Base-by-base conservation (phyloP, 2,113 vertebrate species). In the Macaca mulatta region DNA sequence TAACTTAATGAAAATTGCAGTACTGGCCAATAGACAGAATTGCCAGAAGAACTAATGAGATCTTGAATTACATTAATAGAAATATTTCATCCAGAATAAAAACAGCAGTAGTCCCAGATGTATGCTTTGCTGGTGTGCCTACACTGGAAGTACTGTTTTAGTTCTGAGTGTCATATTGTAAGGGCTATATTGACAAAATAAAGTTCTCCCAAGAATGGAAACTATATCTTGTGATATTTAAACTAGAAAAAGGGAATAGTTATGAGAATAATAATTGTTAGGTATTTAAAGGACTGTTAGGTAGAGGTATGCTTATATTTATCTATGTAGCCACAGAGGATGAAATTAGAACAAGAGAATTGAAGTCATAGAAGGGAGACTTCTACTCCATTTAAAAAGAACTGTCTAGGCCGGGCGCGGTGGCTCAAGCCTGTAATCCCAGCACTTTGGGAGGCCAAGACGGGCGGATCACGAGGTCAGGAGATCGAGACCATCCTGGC, bases 11-110 rank as follows among this genome's bases (percentile, higher is more conserved):
- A 92, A 97, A 97, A 96, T 93, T 90, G 30, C 75, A 89, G 96
- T 75, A 93, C 50, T 85, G 70, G 43, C 57, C 94, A 96, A 93
- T 67, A 91, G 85, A 89, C 61, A 94, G 83, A 96, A 80, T 94
- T 96, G 79, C 88, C 91, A 81, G 85, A 96, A 93, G 67, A 95
- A 52, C 89, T 98, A 97, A 97, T 90, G 81, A 96, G 85, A 95
- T 81, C 90, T 95, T 93, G 84, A 96, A 94, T 96, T 96, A 88
- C 50, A 96, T 96, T 95, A 88, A 92, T 82, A 97, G 85, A 64
- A 95, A 88, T 90, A 95, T 83, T 90, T 97, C 40, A 64, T 84
- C 94, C 89, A 82, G 80, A 81, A 90, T 94, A 88, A 94, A 88
- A 94, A 95, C 55, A 77, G 61, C 81, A 80, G 78, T 61, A 79